A percentile compares a stretch with the other conserved stretches of the same genome.
Evolutionary conservation across 2,113 vertebrate species (phyloP).

Genomic region (Anoura caudifer): DNA sequence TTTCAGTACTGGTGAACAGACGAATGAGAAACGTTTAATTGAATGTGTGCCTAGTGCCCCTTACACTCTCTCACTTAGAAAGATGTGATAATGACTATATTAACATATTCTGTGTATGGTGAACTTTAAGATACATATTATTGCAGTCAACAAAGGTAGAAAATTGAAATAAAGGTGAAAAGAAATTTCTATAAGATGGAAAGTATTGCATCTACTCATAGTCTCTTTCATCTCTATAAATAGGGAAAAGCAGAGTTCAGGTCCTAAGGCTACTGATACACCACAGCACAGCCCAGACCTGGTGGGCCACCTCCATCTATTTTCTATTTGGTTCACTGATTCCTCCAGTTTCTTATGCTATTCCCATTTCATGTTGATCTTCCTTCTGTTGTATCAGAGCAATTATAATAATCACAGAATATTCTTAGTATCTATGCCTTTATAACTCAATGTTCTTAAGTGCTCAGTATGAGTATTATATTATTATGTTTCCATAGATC

Average conservation of each 20-base stretch:
- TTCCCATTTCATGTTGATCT: not conserved
- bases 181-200: not conserved
- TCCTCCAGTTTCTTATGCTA: not conserved
- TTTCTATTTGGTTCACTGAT: not conserved
- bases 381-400: not conserved
- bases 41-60: not conserved
- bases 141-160: not conserved
- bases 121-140: not conserved
- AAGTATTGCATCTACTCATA: not conserved
- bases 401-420: not conserved
- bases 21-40: not conserved
- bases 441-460: not conserved
- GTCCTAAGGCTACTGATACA: not conserved
- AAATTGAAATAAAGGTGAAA: not conserved
- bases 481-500: not conserved
- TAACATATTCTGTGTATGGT: not conserved
- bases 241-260: not conserved
- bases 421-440: not conserved
- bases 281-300: rapidly evolving
- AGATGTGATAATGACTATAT: not conserved
- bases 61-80: not conserved
- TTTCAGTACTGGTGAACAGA: not conserved
- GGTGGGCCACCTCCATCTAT: too few species aligned
- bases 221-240: not conserved
- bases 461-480: not conserved